These are phyloP conservation scores for Stenotaenia linearis DNA, from an alignment of 2,888 invertebrate genomes.

Conservation along the genomic window DNA sequence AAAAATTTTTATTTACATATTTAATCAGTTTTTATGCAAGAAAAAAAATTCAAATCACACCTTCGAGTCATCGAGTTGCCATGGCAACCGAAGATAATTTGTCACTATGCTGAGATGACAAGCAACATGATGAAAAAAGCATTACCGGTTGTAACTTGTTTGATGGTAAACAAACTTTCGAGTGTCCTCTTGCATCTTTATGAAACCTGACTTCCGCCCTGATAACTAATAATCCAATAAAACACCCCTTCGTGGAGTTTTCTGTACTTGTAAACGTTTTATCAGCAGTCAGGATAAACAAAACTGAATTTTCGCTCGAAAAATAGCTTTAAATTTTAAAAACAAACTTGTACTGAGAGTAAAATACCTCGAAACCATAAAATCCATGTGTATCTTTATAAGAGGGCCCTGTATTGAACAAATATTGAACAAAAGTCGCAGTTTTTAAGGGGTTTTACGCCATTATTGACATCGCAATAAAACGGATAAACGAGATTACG, in stretches of 20 bases:
- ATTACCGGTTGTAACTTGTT: neutral
- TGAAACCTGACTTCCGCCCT: neutral
- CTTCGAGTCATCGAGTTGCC: neutral
- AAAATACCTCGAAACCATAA: too few species aligned
- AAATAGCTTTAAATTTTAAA: too few species aligned
- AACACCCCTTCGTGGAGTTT: neutral
- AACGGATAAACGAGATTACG: too few species aligned
- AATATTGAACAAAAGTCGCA: too few species aligned
- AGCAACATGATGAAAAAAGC: neutral
- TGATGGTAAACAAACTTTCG: neutral
- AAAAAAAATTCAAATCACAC: neutral
- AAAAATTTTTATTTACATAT: neutral
- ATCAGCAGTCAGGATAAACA: neutral
- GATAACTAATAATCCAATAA: neutral
- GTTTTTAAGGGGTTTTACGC: too few species aligned
- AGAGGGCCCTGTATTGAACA: too few species aligned
- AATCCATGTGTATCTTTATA: too few species aligned
- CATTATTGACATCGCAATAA: too few species aligned
- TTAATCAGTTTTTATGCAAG: neutral
- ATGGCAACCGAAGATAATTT: neutral
- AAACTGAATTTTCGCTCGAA: too few species aligned
- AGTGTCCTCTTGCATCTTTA: neutral
- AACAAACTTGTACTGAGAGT: too few species aligned
- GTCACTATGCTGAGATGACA: neutral
- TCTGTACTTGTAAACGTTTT: neutral